A percentile compares a stretch with the other conserved stretches of the same genome.
Evolutionary conservation across 2,797 vertebrate genomes (phyloP).

Genomic region (Crax fasciolata): DNA sequence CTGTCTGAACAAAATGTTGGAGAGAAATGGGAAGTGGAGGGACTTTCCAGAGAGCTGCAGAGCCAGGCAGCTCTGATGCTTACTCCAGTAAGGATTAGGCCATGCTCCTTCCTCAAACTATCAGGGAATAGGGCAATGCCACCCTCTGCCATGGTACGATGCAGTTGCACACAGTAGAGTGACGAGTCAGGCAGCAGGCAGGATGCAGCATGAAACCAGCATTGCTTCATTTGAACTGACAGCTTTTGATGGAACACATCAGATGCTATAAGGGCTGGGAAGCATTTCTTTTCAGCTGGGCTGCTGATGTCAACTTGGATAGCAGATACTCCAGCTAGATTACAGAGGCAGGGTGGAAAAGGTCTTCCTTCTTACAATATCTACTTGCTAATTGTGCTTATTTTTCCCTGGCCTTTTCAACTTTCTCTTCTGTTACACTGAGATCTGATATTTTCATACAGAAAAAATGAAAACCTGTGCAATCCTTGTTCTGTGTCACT

Average conservation of each 20-base stretch:
- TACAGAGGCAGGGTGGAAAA: not conserved
- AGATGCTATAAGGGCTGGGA: constrained; percentile 2
- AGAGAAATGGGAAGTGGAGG: not conserved
- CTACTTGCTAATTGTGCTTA: not conserved
- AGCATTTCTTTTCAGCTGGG: not conserved
- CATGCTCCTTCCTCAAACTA: not conserved
- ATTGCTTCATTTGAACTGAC: not conserved
- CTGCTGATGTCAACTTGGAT: not conserved
- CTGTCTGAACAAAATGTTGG: not conserved
- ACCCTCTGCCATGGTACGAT: not conserved
- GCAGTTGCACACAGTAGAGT: not conserved
- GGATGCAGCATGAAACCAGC: not conserved
- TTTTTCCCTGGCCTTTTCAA: not conserved
- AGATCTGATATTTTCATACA: not conserved
- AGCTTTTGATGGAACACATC: not conserved
- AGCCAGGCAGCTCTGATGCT: not conserved
- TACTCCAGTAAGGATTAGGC: not conserved
- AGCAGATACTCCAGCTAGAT: not conserved
- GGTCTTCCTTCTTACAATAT: not conserved
- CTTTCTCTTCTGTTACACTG: not conserved
- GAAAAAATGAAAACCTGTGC: not conserved
- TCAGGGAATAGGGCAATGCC: not conserved
- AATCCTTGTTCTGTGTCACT: not conserved
- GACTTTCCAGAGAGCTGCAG: not conserved
- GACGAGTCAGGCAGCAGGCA: not conserved